Evolutionary conservation across 2,888 invertebrate genomes (phyloP).

Genomic region (Synergus itoensis): DNA sequence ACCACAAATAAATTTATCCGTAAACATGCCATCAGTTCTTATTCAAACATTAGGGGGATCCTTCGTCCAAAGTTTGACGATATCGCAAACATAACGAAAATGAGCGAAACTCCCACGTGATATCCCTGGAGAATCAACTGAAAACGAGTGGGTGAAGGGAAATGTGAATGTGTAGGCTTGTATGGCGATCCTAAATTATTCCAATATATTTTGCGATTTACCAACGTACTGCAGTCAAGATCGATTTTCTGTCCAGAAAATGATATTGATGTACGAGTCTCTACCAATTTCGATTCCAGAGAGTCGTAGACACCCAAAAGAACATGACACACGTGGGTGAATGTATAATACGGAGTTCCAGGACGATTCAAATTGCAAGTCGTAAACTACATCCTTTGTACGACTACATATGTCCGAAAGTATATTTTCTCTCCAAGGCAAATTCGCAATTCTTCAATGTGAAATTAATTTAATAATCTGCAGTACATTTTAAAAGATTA

Average conservation of each 20-base stretch:
- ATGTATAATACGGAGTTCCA: not conserved
- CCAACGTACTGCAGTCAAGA: slow-evolving; percentile 1
- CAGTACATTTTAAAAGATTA: not conserved
- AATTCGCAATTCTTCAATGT: not conserved
- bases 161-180: not conserved
- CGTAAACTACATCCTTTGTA: slow-evolving; percentile 10
- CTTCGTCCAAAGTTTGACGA: not conserved
- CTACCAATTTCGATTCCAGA: not conserved
- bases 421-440: too few relatives aligned
- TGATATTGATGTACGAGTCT: slow-evolving; percentile 18
- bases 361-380: not conserved
- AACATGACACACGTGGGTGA: slow-evolving; percentile 24
- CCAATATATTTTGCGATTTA: slow-evolving; percentile 31
- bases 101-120: slow-evolving; percentile 24
- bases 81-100: slow-evolving; percentile 29
- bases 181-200: slow-evolving; percentile 28
- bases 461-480: not conserved
- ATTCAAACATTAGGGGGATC: slow-evolving; percentile 21
- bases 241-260: slow-evolving; percentile 34
- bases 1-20: slow-evolving; percentile 16
- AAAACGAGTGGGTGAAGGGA: not conserved
- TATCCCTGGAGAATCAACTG: slow-evolving; percentile 25
- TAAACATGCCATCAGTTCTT: slow-evolving; percentile 23
- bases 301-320: not conserved
- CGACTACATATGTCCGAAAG: not conserved